phyloP scores from a whole-genome alignment of 2,113 vertebrate species.

The Heptranchias perlo region DNA sequence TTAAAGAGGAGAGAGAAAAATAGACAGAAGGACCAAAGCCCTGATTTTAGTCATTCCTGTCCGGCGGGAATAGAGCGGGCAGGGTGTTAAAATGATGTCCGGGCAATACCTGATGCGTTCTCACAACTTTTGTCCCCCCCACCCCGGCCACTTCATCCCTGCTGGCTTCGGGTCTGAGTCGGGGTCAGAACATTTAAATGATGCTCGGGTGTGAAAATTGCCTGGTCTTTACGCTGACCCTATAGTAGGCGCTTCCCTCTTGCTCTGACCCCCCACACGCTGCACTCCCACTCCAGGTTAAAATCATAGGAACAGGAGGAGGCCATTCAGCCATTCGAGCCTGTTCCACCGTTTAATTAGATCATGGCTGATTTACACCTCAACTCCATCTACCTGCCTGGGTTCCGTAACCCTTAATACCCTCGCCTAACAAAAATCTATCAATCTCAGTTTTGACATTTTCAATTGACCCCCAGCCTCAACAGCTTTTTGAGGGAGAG shows the following conservation, averaged over 20 bases:
- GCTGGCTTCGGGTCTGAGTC: neutral
- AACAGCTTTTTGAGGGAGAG: neutral
- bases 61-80: too few relatives aligned
- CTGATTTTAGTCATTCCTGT: too few relatives aligned
- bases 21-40: too few relatives aligned
- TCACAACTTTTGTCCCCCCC: neutral
- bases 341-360: neutral
- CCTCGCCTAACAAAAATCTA: neutral
- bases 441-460: neutral
- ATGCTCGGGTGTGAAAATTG: neutral
- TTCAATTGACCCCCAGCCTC: neutral
- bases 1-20: too few relatives aligned
- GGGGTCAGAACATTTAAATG: neutral
- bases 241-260: neutral
- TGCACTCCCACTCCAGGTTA: neutral
- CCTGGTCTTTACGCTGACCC: neutral
- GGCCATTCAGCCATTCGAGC: neutral
- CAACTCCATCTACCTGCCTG: neutral
- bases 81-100: too few relatives aligned
- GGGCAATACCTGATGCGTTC: too few relatives aligned
- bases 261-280: neutral
- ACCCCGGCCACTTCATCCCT: neutral
- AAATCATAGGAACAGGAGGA: neutral
- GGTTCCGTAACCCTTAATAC: neutral
- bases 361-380: neutral